phyloP scores from a whole-genome alignment of 2,888 invertebrate species.

The Hipparchia sbordonii region DNA sequence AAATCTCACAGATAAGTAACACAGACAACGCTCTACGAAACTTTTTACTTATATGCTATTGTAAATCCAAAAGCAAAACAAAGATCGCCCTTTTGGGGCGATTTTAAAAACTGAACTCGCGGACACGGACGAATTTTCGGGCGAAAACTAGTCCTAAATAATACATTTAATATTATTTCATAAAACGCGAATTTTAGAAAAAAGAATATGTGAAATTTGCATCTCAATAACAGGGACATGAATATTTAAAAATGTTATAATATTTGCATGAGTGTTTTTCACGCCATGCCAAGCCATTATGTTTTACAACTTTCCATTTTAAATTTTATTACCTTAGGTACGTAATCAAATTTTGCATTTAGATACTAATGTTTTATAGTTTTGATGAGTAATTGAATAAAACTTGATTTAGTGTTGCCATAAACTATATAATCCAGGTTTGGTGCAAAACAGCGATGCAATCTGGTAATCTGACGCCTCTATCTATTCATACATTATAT shows the following conservation, averaged over 20 bases:
- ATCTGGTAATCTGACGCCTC: too few relatives aligned
- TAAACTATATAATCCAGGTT: too few relatives aligned
- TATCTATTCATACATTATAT: too few relatives aligned
- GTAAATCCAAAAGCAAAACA: not conserved
- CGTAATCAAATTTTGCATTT: constrained; percentile 1
- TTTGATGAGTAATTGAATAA: not conserved
- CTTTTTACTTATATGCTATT: too few relatives aligned
- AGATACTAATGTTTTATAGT: not conserved
- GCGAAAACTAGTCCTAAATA: too few relatives aligned
- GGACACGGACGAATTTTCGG: too few relatives aligned
- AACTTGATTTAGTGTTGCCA: not conserved
- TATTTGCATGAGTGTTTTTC: constrained; percentile 22
- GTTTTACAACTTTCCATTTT: constrained; percentile 22
- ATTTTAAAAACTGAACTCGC: too few relatives aligned
- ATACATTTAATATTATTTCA: not conserved
- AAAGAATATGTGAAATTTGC: constrained; percentile 14
- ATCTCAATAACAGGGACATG: constrained; percentile 22
- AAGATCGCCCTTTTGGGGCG: too few relatives aligned
- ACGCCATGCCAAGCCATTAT: constrained; percentile 11
- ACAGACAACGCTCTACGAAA: too few relatives aligned
- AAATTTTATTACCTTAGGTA: constrained; percentile 10
- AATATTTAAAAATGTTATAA: constrained; percentile 19
- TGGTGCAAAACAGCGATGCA: too few relatives aligned
- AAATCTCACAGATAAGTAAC: too few relatives aligned
- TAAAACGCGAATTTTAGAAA: not conserved